A percentile compares a stretch with the other conserved stretches of the same genome.
These are phyloP conservation scores for Anguilla obscura DNA, from an alignment of 2,797 vertebrate genomes.

Conservation along the genomic window DNA sequence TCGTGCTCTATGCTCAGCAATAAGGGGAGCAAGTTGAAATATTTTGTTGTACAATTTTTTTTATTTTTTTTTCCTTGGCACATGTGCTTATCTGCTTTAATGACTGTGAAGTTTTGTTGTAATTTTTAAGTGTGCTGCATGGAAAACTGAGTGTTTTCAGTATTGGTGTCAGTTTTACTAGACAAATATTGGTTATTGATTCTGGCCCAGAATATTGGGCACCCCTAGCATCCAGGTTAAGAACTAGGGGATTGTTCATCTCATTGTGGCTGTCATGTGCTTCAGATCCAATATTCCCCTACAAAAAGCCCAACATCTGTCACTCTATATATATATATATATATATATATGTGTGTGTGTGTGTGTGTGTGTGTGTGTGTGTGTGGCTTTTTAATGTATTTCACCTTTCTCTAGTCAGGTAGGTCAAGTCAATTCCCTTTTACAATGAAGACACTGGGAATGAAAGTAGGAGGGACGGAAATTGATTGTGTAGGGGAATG, in stretches of 20 bases:
- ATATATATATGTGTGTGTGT: no score
- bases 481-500: background rate
- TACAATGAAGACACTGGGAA: background rate
- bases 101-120: no score
- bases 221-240: background rate
- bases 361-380: background rate
- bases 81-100: no score
- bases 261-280: background rate
- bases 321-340: background rate
- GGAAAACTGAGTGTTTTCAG: no score
- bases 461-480: background rate
- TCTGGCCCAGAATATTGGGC: no score
- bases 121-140: no score
- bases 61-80: no score
- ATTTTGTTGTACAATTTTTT: no score
- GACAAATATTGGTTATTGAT: no score
- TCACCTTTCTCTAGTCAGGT: background rate
- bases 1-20: no score
- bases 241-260: background rate
- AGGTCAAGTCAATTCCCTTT: background rate
- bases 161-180: no score
- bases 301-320: background rate
- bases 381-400: background rate
- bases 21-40: no score
- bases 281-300: background rate